Percentiles rank a stretch among this genome's conserved stretches.
phyloP scores from a whole-genome alignment of 2,888 invertebrate species.

The Abscondita cerata region DNA sequence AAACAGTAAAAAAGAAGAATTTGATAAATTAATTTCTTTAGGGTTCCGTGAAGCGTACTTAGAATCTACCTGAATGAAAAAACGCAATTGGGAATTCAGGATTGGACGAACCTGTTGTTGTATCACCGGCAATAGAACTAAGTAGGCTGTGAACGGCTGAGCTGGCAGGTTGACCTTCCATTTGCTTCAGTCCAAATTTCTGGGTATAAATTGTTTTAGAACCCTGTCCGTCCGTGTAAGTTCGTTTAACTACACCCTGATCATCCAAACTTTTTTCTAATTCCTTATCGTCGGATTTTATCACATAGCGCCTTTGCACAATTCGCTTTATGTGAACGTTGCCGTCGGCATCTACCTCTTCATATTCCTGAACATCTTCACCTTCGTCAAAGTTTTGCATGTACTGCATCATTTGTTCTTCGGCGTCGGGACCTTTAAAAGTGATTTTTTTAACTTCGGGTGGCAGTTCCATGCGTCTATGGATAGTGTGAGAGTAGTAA shows the following conservation, averaged over 20 bases:
- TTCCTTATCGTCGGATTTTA: constrained; percentile 47
- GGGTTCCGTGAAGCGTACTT: constrained; percentile 24
- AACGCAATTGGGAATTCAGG: constrained; percentile 20
- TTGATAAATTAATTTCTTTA: constrained; percentile 20
- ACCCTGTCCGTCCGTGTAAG: constrained; percentile 48
- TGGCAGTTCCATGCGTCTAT: constrained; percentile 60
- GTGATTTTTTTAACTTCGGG: constrained; percentile 62
- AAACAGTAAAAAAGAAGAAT: constrained; percentile 33
- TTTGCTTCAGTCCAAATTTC: constrained; percentile 46
- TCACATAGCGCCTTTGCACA: constrained; percentile 60
- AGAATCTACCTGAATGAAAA: constrained; percentile 28
- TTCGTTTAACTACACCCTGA: constrained; percentile 45
- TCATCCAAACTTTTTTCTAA: constrained; percentile 35
- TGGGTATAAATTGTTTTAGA: constrained; percentile 52
- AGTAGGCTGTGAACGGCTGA: constrained; percentile 41
- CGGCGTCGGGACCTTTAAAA: constrained; percentile 62
- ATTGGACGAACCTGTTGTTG: constrained; percentile 46
- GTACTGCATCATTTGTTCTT: constrained; percentile 60
- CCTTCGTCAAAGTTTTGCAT: constrained; percentile 62
- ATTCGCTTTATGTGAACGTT: constrained; percentile 63
- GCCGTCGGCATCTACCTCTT: constrained; percentile 62
- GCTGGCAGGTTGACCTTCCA: constrained; percentile 37
- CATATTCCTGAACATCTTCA: constrained; percentile 61
- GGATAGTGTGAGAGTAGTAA: constrained; percentile 59
- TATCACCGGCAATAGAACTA: constrained; percentile 44